Evolutionary conservation across 2,888 invertebrate genomes (phyloP), one percentile per base, ranked within the genome.

Genomic region (Scaptomyza polygonia): DNA sequence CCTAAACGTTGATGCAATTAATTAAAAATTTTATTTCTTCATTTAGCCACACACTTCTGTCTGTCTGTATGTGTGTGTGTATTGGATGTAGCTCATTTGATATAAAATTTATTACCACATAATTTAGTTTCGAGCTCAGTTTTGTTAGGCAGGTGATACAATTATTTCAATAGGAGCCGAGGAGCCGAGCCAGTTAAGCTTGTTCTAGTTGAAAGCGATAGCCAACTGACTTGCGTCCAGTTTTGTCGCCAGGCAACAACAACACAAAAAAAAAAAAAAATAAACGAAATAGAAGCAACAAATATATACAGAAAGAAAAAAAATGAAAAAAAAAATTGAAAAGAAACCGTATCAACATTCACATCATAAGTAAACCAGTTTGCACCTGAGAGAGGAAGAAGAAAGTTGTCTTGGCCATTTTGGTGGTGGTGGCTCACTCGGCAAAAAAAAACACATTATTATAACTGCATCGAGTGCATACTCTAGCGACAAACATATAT

Each of bases 361-460:
- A 85, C 84, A 85, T 85, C 84, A 85, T 87, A 85, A 85, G 83
- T 85, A 85, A 85, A 85, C 84, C 84, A 85, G 84, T 85, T 85
- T 85, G 84, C 84, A 85, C 84, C 84, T 85, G 88, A 85, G 84
- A 85, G 84, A 85, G 84, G 84, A 87, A 85, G 84, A 85, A 85
- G 84, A 85, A 85, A 85, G 84, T 85, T 85, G 84, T 85, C 84
- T 85, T 85, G 84, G 86, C 84, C 84, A 85, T 85, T 85, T 85
- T 87, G 69, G 83, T 67, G 81, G 67, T 87, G 69, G 83, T 67
- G 81, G 67, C 66, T 44, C 48, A 43, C 52, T 55, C 65, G 65
- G 74, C 79, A 76, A 66, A 56, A 80, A n/a, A n/a, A n/a, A n/a
- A n/a, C n/a, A n/a, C n/a, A n/a, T n/a, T 58, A 78, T 79, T 79